Conservation (phyloP, 2,888 invertebrate species). For the Nemotelus pantherinus region DNA sequence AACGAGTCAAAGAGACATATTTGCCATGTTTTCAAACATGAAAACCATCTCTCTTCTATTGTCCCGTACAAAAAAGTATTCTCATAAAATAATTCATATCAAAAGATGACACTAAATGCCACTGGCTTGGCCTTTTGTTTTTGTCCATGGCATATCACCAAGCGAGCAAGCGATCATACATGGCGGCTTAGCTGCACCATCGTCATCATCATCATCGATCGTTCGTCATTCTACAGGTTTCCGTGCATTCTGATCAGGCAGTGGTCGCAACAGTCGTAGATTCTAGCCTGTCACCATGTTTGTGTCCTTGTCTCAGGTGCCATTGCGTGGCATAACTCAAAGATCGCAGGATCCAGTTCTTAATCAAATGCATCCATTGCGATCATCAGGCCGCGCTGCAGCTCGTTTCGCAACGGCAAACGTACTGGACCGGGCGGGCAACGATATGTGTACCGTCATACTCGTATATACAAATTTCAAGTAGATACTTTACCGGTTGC, state of each 20-base stretch:
- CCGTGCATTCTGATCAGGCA: constrained; percentile 36
- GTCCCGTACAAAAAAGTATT: constrained; percentile 29
- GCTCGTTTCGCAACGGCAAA: neutral
- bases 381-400: constrained; percentile 6
- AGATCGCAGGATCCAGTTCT: constrained; percentile 27
- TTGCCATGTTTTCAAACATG: constrained; percentile 35
- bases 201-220: constrained; percentile 21
- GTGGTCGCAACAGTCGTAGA: neutral
- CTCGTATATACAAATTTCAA: constrained; percentile 27
- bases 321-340: constrained; percentile 42
- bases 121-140: constrained; percentile 37
- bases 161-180: neutral
- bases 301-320: constrained; percentile 44
- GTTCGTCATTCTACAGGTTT: constrained; percentile 40
- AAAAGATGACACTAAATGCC: constrained; percentile 46
- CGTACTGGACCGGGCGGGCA: neutral
- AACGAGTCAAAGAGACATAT: constrained; percentile 28
- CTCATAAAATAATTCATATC: constrained; percentile 48
- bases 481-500: constrained; percentile 40
- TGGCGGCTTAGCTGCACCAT: neutral
- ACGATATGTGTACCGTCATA: constrained; percentile 14
- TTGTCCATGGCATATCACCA: constrained; percentile 37
- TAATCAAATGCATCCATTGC: constrained; percentile 35
- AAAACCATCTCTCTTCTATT: constrained; percentile 35
- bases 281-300: constrained; percentile 33